Evolutionary conservation across 2,797 vertebrate genomes (phyloP).

Genomic region (Phaenicophaeus curvirostris): DNA sequence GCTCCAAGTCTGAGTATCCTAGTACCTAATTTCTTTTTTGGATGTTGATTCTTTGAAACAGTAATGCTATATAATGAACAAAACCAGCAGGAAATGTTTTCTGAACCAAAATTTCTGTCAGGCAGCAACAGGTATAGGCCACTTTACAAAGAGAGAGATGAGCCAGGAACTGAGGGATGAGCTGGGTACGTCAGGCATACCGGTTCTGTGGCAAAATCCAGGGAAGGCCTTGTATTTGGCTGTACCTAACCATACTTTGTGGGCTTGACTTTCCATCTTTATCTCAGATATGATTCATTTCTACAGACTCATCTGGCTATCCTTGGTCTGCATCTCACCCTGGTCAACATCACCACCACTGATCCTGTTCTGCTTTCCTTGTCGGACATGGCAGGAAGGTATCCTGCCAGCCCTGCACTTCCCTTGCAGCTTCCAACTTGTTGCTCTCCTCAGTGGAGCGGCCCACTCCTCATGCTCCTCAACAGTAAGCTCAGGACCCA

Average conservation of each 20-base stretch:
- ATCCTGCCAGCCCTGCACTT: neutral
- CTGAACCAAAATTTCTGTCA: neutral
- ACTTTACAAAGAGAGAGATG: neutral
- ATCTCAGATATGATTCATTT: rapidly evolving
- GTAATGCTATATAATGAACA: neutral
- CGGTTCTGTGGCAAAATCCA: neutral
- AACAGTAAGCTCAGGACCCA: neutral
- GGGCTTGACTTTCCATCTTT: neutral
- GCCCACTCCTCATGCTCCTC: neutral
- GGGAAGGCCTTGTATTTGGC: neutral
- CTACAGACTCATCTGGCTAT: neutral
- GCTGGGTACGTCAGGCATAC: neutral
- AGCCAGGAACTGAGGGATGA: neutral
- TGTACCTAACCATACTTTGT: neutral
- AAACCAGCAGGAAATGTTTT: neutral
- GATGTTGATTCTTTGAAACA: neutral
- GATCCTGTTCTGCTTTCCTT: neutral
- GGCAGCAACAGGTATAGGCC: neutral
- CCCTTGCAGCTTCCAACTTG: rapidly evolving
- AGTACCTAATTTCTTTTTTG: neutral
- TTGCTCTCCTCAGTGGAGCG: neutral
- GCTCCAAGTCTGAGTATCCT: neutral
- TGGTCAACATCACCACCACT: too few relatives aligned
- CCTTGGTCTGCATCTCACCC: neutral
- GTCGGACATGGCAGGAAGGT: neutral